phyloP scores from a whole-genome alignment of 2,113 vertebrate species.

The Callocephalon fimbriatum region DNA sequence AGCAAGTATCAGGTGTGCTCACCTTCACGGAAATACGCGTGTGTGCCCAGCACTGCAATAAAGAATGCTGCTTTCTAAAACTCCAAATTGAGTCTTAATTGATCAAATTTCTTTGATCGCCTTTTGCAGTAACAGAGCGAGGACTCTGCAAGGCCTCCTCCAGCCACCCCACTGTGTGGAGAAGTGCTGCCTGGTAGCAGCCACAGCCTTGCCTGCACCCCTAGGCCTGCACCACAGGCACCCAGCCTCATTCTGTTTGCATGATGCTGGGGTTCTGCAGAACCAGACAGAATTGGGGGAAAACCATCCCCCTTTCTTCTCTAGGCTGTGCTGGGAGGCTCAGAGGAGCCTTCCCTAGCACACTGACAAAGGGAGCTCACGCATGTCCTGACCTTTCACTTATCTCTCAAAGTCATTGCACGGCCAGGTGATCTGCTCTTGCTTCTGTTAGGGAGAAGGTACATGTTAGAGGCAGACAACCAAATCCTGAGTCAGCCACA shows the following conservation, averaged over 20 bases:
- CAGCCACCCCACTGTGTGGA: not conserved
- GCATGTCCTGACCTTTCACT: constrained; percentile 72
- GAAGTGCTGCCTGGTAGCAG: not conserved
- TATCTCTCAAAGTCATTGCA: constrained; percentile 80
- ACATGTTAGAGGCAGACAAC: fast-evolving
- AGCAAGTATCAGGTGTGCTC: no score
- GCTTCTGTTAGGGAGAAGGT: constrained; percentile 80
- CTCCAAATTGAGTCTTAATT: no score
- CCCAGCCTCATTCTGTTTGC: no score
- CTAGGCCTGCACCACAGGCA: no score
- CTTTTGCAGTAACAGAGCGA: not conserved
- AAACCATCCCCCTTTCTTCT: not conserved
- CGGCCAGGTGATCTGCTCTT: constrained; percentile 78
- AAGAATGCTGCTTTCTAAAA: no score
- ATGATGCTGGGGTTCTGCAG: no score
- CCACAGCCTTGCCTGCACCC: no score
- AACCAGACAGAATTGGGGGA: not conserved
- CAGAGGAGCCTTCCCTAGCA: not conserved
- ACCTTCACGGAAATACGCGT: no score
- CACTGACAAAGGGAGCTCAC: not conserved
- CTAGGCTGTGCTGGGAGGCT: not conserved
- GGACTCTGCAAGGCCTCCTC: not conserved
- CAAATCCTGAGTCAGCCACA: not conserved
- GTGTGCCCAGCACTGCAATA: no score
- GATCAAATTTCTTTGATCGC: no score